Conservation (phyloP, 2,888 invertebrate genomes). For the Eupithecia centaureata region DNA sequence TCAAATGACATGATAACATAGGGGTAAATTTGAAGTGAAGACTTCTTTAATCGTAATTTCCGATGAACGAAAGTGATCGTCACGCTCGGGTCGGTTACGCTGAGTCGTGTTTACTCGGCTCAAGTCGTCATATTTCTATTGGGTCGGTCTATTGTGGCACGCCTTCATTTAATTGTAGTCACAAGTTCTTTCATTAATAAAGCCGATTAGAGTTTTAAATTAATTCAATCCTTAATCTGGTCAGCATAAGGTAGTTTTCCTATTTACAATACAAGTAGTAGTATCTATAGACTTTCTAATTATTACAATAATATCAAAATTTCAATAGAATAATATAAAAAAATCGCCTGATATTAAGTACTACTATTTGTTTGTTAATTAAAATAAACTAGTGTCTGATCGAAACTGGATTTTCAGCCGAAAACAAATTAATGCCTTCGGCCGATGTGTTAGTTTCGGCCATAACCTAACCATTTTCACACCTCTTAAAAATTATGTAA, state of each 20-base stretch:
- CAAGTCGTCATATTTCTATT: not conserved
- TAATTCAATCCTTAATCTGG: not conserved
- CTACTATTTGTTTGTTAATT: too few species aligned
- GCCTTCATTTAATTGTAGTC: not conserved
- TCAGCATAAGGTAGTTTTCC: not conserved
- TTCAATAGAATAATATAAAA: too few species aligned
- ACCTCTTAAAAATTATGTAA: too few species aligned
- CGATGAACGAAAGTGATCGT: not conserved
- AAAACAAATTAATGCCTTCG: too few species aligned
- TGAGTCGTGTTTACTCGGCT: not conserved
- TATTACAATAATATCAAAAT: not conserved
- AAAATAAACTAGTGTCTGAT: too few species aligned
- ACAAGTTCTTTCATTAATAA: not conserved
- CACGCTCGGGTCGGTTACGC: not conserved
- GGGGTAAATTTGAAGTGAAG: not conserved
- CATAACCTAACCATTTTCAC: too few species aligned
- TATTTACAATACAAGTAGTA: not conserved
- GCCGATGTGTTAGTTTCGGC: too few species aligned
- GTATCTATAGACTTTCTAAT: too few species aligned
- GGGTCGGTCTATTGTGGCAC: too few species aligned
- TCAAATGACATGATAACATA: not conserved
- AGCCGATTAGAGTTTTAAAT: not conserved
- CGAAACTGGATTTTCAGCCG: too few species aligned
- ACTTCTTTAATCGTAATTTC: not conserved
- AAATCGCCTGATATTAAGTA: too few species aligned